Base-by-base conservation (phyloP, 2,113 vertebrate species). In the Cervus canadensis region DNA sequence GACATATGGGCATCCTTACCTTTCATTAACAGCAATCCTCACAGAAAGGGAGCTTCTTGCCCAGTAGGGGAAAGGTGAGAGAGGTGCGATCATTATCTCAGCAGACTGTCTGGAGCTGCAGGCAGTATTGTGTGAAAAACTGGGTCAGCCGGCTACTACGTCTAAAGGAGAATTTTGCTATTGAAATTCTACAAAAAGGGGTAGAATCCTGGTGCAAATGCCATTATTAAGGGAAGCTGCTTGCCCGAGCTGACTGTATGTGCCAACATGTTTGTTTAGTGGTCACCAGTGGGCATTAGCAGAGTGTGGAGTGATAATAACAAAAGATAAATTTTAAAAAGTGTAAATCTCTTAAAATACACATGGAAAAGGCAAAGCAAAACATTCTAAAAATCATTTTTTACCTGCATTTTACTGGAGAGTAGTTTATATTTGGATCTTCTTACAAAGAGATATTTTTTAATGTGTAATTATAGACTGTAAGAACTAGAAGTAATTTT, bases 51-150 rank as follows among this genome's bases (percentile, higher is more conserved):
- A 40, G 60, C 33, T 17, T 60, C 60, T 76, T 36, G 76, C 76
- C 43, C 67, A 83, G 45, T 56, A 88, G 84, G 54, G 92, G 62
- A 94, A 87, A 93, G 87, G 83, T 89, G 89, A 87, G 4, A 64
- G 62, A 87, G 43, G 36, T 26, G 16, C 74, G 45, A 36, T 89
- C 62, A 85, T 97, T 79, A 96, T 93, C 96, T 88, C 67, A 89
- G 23, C 50, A 93, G 86, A 83, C 57, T 23, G 85, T 82, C 88
- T 78, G 90, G 71, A 87, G 86, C 60, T 94, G 43, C 23, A 83
- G 71, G 71, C 93, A 93, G 78, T 45, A 71, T 30, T 67, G 40
- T 3, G 26, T 84, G 43, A 33, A 83, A 96, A 89, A 78, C 23
- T 19, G 40, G 59, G 82, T 85, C 89, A 95, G 43, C 83, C 23